Percentiles rank a stretch among this genome's conserved stretches.
phyloP scores from a whole-genome alignment of 2,113 vertebrate genomes.

The Clinocottus analis region DNA sequence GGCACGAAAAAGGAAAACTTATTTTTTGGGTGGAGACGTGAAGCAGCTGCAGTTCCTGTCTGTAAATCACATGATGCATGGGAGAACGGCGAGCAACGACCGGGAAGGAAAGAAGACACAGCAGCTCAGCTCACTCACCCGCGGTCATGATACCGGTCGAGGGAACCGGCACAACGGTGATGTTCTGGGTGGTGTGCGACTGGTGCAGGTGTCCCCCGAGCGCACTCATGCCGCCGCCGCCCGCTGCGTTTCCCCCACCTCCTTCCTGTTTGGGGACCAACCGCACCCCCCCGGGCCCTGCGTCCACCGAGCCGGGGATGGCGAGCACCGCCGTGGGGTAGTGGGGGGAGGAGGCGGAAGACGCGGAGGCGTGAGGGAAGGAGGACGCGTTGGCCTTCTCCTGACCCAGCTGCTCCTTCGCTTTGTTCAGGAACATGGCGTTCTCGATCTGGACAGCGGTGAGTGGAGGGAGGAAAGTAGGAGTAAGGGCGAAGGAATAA shows the following conservation, averaged over 20 bases:
- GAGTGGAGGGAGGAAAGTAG: conserved; percentile 32
- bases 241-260: conserved; percentile 78
- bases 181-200: conserved; percentile 93
- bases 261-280: conserved; percentile 86
- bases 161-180: conserved; percentile 95
- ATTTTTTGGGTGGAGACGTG: conserved; percentile 1
- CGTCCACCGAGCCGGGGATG: conserved; percentile 88
- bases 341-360: conserved; percentile 73
- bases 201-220: conserved; percentile 91
- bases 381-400: conserved; percentile 85
- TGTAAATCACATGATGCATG: not conserved
- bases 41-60: conserved; percentile 13
- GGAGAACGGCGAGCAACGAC: not conserved
- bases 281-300: conserved; percentile 71
- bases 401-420: conserved; percentile 94
- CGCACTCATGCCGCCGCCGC: conserved; percentile 72
- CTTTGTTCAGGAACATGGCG: conserved; percentile 99
- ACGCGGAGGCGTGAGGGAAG: conserved; percentile 73
- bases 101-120: not conserved
- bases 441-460: conserved; percentile 89
- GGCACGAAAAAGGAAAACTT: not conserved
- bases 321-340: conserved; percentile 82
- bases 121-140: conserved; percentile 77
- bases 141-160: conserved; percentile 96
- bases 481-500: conserved; percentile 24